A percentile compares a stretch with the other conserved stretches of the same genome.
Conservation (phyloP, 2,113 vertebrate species). For the Peromyscus leucopus region DNA sequence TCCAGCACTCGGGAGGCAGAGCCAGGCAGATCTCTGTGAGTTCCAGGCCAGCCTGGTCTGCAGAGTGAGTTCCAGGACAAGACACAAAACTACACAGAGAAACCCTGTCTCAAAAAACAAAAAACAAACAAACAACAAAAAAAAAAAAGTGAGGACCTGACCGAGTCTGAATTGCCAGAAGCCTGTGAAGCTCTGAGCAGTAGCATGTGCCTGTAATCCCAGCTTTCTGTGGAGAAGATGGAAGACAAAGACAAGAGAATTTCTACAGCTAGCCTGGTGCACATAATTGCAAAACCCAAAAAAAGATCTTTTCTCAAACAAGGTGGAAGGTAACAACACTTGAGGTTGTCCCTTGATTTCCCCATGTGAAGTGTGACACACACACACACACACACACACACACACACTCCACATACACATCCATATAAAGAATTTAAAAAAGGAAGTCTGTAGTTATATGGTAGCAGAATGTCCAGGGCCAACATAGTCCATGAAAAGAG, state of each 20-base stretch:
- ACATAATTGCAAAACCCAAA: neutral
- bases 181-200: neutral
- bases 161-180: neutral
- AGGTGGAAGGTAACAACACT: neutral
- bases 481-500: neutral
- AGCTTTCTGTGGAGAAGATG: neutral
- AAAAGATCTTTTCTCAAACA: neutral
- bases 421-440: neutral
- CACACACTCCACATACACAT: neutral
- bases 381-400: neutral
- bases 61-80: too few relatives aligned
- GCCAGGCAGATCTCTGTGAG: too few relatives aligned
- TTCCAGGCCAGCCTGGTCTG: too few relatives aligned
- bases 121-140: too few relatives aligned
- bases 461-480: neutral
- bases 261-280: neutral
- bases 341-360: neutral
- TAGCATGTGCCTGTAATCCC: neutral
- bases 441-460: neutral
- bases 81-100: too few relatives aligned
- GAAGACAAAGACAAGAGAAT: neutral
- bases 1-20: too few relatives aligned
- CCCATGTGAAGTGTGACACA: neutral
- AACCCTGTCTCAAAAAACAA: too few relatives aligned
- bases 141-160: neutral